Conservation (phyloP, 1,140 invertebrate genomes). For the Phenacoccus solenopsis region DNA sequence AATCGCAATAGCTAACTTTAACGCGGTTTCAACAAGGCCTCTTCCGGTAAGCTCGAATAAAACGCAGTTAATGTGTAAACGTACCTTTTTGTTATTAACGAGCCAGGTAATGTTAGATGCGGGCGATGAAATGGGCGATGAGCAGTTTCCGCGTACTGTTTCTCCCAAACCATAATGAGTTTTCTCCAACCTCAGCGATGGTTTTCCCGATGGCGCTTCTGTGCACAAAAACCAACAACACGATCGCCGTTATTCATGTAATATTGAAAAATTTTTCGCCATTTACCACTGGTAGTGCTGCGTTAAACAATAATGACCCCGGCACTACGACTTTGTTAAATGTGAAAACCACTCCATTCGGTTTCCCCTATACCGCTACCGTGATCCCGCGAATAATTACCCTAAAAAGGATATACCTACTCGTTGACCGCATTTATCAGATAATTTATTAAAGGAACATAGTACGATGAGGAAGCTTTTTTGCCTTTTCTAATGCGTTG, state of each 20-base stretch:
- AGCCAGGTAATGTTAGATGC: slow-evolving; percentile 68
- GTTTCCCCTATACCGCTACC: too few species aligned
- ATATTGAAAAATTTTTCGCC: neutral
- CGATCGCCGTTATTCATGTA: neutral
- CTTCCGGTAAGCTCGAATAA: neutral
- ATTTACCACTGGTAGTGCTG: neutral
- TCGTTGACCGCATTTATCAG: neutral
- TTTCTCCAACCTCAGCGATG: slow-evolving; percentile 51
- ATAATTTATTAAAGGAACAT: neutral
- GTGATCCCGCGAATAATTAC: neutral
- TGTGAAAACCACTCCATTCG: too few species aligned
- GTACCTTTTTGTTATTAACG: slow-evolving; percentile 60
- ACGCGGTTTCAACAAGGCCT: neutral
- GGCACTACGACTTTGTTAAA: neutral
- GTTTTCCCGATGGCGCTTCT: slow-evolving; percentile 52
- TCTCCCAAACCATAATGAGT: slow-evolving; percentile 59
- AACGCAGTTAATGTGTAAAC: slow-evolving; percentile 22
- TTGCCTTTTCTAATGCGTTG: neutral
- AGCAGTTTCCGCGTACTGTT: slow-evolving; percentile 57
- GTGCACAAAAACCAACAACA: slow-evolving; percentile 24
- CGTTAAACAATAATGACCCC: neutral
- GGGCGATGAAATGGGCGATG: slow-evolving; percentile 54
- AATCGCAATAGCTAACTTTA: neutral
- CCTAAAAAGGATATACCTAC: neutral
- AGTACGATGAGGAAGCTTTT: neutral